Evolutionary conservation across 53 echinoderm and acorn worm species (phyloP).

Genomic region (Crossaster papposus): DNA sequence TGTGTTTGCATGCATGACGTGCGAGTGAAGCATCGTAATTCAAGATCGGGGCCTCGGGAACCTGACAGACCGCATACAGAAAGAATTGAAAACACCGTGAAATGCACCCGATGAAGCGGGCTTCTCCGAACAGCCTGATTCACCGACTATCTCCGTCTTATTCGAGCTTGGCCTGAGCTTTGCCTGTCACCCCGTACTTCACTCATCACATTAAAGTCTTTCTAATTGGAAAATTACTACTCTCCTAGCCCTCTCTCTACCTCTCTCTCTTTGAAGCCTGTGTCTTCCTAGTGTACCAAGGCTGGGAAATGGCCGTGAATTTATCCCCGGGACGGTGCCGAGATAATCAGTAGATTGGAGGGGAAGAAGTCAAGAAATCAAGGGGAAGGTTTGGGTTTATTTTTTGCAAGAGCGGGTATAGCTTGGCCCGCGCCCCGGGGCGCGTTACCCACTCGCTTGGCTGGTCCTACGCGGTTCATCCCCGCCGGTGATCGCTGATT

Average conservation of each 20-base stretch:
- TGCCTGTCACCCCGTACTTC: slow-evolving; percentile 31
- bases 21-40: slow-evolving; percentile 22
- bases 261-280: neutral
- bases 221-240: slow-evolving; percentile 60
- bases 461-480: neutral
- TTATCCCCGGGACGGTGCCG: slow-evolving; percentile 39
- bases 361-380: slow-evolving; percentile 60
- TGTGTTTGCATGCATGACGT: slow-evolving; percentile 42
- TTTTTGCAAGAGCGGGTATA: slow-evolving; percentile 6
- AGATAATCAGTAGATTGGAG: slow-evolving; percentile 48
- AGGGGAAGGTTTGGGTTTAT: neutral
- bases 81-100: slow-evolving; percentile 30
- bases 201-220: slow-evolving; percentile 43
- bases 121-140: neutral
- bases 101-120: slow-evolving; percentile 36
- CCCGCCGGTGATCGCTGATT: slow-evolving; percentile 25
- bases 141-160: slow-evolving; percentile 43
- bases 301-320: slow-evolving; percentile 15
- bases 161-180: slow-evolving; percentile 48
- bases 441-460: slow-evolving; percentile 27
- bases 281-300: neutral
- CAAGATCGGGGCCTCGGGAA: slow-evolving; percentile 9
- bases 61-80: neutral
- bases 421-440: slow-evolving; percentile 12
- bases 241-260: slow-evolving; percentile 28